phyloP scores from a whole-genome alignment of 2,888 invertebrate species.

The Andricus quercusramuli region DNA sequence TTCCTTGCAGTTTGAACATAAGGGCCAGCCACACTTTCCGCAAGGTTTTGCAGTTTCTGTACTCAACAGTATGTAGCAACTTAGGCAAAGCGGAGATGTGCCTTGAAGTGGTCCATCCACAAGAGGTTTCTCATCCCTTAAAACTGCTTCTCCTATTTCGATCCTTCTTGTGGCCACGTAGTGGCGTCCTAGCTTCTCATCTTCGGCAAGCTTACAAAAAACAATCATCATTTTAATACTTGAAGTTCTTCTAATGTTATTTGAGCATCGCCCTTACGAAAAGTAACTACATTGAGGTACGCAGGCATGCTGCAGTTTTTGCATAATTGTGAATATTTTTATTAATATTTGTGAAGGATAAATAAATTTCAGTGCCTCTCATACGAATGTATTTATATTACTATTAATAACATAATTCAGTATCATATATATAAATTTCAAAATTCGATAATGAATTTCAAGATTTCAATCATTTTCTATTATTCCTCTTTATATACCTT shows the following conservation, averaged over 20 bases:
- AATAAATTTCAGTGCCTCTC: too few species aligned
- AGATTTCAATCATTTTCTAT: too few species aligned
- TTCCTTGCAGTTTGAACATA: conserved; percentile 86
- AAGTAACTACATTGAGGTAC: too few species aligned
- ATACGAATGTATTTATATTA: too few species aligned
- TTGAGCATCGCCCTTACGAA: not conserved
- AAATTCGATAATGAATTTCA: too few species aligned
- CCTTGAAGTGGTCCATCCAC: conserved; percentile 87
- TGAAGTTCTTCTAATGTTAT: not conserved
- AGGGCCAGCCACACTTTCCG: conserved; percentile 89
- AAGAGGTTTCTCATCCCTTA: conserved; percentile 84
- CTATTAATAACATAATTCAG: too few species aligned
- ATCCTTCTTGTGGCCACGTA: conserved; percentile 86
- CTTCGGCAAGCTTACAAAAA: conserved; percentile 36
- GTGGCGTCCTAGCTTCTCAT: conserved; percentile 82
- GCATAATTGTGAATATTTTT: too few species aligned
- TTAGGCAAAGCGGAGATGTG: conserved; percentile 87
- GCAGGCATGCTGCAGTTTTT: too few species aligned
- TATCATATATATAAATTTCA: too few species aligned
- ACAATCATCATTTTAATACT: not conserved
- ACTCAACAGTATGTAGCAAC: conserved; percentile 84
- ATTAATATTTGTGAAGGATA: too few species aligned
- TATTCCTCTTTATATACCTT: too few species aligned
- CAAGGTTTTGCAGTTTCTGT: conserved; percentile 79
- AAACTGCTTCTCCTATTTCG: conserved; percentile 85